phyloP scores from a whole-genome alignment of 2,888 invertebrate genomes.

The Muschampia plurimacula region DNA sequence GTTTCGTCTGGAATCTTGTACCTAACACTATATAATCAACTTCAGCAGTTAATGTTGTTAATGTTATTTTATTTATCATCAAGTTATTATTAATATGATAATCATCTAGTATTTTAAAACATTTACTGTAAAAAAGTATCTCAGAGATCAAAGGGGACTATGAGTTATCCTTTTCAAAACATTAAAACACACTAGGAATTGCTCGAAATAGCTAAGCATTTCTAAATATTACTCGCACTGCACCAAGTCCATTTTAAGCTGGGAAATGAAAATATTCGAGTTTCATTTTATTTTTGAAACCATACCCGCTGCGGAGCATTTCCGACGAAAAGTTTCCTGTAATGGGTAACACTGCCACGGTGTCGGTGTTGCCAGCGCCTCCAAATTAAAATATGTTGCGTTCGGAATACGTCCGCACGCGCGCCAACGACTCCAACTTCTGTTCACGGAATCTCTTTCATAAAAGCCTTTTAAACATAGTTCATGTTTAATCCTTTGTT shows the following conservation, averaged over 20 bases:
- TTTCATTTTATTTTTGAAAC: slow-evolving; percentile 24
- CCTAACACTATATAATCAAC: too few species aligned
- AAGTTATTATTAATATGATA: too few species aligned
- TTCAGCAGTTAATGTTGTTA: too few species aligned
- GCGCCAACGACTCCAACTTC: background rate
- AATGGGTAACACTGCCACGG: slow-evolving; percentile 19
- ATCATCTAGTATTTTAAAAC: too few species aligned
- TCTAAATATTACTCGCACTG: slow-evolving; percentile 7
- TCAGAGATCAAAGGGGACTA: too few species aligned
- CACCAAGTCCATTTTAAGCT: slow-evolving; percentile 3
- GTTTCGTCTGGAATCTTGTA: too few species aligned
- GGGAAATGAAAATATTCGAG: slow-evolving; percentile 22
- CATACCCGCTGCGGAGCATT: slow-evolving; percentile 12
- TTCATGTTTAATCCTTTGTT: slow-evolving; percentile 5
- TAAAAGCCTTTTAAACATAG: slow-evolving; percentile 3
- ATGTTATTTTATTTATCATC: too few species aligned
- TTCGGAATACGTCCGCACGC: background rate
- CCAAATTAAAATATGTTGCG: slow-evolving; percentile 31
- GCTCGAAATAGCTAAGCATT: background rate
- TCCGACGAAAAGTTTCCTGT: slow-evolving; percentile 24
- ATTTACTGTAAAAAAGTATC: too few species aligned
- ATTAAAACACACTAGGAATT: background rate
- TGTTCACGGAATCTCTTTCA: slow-evolving; percentile 2
- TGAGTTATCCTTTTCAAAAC: too few species aligned
- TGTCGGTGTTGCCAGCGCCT: background rate